These are phyloP conservation scores for Patella depressa DNA, from an alignment of 2,888 invertebrate genomes.

Conservation along the genomic window DNA sequence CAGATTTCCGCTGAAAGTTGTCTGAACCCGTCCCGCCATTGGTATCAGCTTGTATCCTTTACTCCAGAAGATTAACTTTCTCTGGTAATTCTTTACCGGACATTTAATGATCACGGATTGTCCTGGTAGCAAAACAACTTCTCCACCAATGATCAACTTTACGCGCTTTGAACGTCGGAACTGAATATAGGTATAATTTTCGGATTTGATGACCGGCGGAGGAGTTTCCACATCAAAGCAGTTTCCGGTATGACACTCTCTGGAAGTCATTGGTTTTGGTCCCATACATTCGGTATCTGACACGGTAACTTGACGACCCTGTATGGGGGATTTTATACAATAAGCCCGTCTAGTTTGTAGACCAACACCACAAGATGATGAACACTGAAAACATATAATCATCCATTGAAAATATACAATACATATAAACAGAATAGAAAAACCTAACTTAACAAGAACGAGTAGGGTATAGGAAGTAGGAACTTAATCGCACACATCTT, in stretches of 20 bases:
- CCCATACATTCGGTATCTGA: slow-evolving; percentile 49
- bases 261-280: slow-evolving; percentile 40
- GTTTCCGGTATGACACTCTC: slow-evolving; percentile 49
- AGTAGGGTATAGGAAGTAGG: too few relatives aligned
- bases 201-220: slow-evolving; percentile 44
- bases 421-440: not conserved
- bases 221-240: slow-evolving; percentile 45
- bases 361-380: slow-evolving; percentile 89
- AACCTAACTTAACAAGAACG: not conserved
- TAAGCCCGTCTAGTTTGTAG: slow-evolving; percentile 87
- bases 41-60: slow-evolving; percentile 53
- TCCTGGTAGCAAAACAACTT: slow-evolving; percentile 53
- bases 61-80: slow-evolving; percentile 60
- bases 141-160: slow-evolving; percentile 47
- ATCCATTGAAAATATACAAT: not conserved
- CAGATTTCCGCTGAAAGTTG: slow-evolving; percentile 51
- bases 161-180: slow-evolving; percentile 50
- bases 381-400: slow-evolving; percentile 79
- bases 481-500: not conserved
- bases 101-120: slow-evolving; percentile 60
- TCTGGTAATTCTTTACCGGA: slow-evolving; percentile 59
- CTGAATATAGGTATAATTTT: slow-evolving; percentile 58
- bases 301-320: slow-evolving; percentile 46
- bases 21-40: slow-evolving; percentile 51
- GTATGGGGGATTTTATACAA: slow-evolving; percentile 75